Conservation (phyloP, 2,113 vertebrate genomes). For the Apodemus sylvaticus region DNA sequence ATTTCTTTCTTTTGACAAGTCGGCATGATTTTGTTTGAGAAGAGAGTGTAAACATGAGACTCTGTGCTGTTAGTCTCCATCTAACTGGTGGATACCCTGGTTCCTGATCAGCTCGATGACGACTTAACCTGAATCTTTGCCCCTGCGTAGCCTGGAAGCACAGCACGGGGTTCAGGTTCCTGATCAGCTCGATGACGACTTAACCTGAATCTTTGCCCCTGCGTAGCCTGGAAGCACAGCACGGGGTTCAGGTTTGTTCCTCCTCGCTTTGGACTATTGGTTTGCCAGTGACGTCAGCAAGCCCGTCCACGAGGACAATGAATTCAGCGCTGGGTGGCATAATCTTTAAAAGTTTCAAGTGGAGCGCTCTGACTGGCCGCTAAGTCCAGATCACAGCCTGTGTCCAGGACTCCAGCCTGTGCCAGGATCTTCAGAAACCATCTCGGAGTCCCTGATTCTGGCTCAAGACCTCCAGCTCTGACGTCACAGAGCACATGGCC, state of each 20-base stretch:
- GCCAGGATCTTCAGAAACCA: constrained; percentile 93
- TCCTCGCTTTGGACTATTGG: constrained; percentile 92
- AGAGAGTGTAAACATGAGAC: background rate
- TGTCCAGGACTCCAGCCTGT: constrained; percentile 91
- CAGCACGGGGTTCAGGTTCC: too few species aligned
- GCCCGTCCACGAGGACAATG: constrained; percentile 91
- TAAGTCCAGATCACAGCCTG: constrained; percentile 90
- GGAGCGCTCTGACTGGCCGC: constrained; percentile 95
- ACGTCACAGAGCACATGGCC: background rate
- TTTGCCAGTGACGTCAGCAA: constrained; percentile 93
- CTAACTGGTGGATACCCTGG: background rate
- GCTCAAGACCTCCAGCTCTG: background rate
- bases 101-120: background rate
- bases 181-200: too few species aligned
- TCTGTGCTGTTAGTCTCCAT: too few species aligned
- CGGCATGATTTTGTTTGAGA: background rate
- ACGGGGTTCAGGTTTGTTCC: constrained; percentile 91
- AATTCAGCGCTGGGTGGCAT: constrained; percentile 93
- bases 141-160: constrained; percentile 92
- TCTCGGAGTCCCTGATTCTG: background rate
- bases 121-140: constrained; percentile 96
- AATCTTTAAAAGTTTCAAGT: constrained; percentile 93
- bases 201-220: too few species aligned
- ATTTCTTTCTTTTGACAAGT: background rate
- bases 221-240: too few species aligned